Evolutionary conservation across 1,140 invertebrate genomes (phyloP).

Genomic region (Aplysia californica): DNA sequence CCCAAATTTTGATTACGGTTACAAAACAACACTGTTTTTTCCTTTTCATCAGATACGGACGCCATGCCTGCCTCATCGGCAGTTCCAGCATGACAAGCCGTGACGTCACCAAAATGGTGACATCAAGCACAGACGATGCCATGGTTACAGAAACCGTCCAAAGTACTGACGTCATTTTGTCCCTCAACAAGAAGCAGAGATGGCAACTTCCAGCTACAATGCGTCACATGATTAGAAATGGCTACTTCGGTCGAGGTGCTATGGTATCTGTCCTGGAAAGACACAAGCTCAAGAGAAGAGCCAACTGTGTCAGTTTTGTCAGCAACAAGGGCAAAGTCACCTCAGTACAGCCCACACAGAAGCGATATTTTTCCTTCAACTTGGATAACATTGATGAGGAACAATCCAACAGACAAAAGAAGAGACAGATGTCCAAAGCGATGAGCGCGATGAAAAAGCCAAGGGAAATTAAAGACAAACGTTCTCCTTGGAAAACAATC

Average conservation of each 20-base stretch:
- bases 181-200: conserved; percentile 39
- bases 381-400: neutral
- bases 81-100: neutral
- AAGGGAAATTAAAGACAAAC: neutral
- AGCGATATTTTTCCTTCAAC: conserved; percentile 28
- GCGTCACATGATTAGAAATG: conserved; percentile 26
- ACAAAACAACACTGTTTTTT: too few species aligned
- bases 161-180: conserved; percentile 29
- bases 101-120: conserved; percentile 26
- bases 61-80: neutral
- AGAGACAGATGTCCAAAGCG: neutral
- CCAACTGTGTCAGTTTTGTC: conserved; percentile 37
- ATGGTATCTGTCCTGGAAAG: conserved; percentile 36
- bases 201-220: conserved; percentile 33
- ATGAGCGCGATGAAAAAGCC: neutral
- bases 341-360: conserved; percentile 4
- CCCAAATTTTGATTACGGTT: too few species aligned
- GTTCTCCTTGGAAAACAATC: neutral
- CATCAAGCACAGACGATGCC: neutral
- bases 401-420: neutral
- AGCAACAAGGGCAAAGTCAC: conserved; percentile 25
- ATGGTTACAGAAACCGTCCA: neutral
- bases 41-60: conserved; percentile 8
- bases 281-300: conserved; percentile 36
- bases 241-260: neutral